These are phyloP conservation scores for Petrolisthes cinctipes DNA, from an alignment of 2,888 invertebrate species.

Conservation along the genomic window DNA sequence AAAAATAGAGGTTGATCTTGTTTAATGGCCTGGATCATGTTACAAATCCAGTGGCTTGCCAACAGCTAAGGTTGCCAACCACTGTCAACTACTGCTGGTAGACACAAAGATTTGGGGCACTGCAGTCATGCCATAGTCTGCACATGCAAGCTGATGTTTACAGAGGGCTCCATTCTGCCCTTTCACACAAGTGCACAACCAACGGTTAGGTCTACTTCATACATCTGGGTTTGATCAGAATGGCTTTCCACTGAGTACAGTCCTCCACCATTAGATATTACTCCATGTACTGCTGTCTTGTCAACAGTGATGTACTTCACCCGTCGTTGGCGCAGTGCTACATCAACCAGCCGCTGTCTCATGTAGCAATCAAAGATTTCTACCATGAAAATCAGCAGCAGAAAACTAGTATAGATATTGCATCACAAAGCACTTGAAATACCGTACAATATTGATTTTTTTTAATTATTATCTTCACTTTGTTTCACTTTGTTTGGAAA, in stretches of 20 bases:
- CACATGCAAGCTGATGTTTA: slow-evolving; percentile 20
- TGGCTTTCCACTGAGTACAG: neutral
- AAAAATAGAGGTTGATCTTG: no score
- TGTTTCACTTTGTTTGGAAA: no score
- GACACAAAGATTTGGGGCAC: slow-evolving; percentile 15
- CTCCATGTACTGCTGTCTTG: neutral
- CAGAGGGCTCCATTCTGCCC: slow-evolving; percentile 1
- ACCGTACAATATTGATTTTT: no score
- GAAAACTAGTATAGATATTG: neutral
- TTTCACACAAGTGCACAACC: neutral
- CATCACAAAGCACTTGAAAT: no score
- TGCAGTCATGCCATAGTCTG: neutral
- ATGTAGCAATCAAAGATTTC: slow-evolving; percentile 14
- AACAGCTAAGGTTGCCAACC: neutral
- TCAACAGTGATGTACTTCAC: neutral
- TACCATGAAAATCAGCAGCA: slow-evolving; percentile 7
- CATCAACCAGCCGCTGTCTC: slow-evolving; percentile 5
- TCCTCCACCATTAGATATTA: neutral
- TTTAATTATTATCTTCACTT: no score
- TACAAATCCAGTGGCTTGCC: no score
- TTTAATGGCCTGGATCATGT: no score
- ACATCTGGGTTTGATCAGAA: neutral
- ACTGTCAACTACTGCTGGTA: neutral
- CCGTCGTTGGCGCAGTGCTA: neutral
- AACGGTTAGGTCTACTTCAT: neutral